Percentiles rank a stretch among this genome's conserved stretches.
Evolutionary conservation across 2,113 vertebrate species (phyloP).

Genomic region (Acrocephalus arundinaceus): DNA sequence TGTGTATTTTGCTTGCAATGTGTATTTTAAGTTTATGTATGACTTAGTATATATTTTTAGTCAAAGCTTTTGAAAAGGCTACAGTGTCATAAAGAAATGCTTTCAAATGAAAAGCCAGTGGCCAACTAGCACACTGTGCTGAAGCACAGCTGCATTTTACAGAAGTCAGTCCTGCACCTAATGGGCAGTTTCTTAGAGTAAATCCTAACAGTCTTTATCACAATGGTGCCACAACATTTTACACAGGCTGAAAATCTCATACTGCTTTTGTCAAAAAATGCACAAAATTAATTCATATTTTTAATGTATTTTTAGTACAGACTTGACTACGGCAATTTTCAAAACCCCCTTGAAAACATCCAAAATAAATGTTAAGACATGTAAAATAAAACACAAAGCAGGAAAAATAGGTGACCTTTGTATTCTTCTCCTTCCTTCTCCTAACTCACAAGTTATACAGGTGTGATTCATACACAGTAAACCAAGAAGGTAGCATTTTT

Average conservation of each 20-base stretch:
- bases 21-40: background rate
- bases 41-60: background rate
- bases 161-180: background rate
- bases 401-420: background rate
- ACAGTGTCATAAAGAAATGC: background rate
- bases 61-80: background rate
- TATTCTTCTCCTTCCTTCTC: background rate
- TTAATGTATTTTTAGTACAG: background rate
- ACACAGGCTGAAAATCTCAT: background rate
- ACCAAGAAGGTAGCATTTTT: background rate
- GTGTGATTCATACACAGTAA: background rate
- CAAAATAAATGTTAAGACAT: background rate
- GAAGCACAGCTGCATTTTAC: background rate
- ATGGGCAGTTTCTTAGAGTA: background rate
- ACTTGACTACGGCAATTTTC: background rate
- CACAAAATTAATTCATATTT: background rate
- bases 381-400: background rate
- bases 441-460: background rate
- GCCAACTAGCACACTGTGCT: background rate
- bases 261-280: background rate
- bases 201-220: background rate
- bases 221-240: background rate
- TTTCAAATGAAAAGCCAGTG: conserved; percentile 2
- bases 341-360: background rate
- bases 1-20: background rate